Base-by-base conservation (phyloP, 2,888 invertebrate species). In the Carabus problematicus region DNA sequence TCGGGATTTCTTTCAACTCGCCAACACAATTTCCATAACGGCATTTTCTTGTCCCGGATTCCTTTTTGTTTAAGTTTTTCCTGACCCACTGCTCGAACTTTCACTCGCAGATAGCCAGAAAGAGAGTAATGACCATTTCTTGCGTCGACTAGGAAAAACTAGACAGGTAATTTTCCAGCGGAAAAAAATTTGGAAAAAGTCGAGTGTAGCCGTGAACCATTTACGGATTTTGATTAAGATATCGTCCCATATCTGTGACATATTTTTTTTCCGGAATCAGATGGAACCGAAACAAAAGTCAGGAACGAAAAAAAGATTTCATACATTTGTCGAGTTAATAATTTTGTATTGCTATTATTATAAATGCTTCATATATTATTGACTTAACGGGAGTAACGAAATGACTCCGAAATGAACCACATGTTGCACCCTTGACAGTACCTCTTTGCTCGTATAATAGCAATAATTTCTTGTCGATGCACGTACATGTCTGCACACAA, bases 121-220 rank as follows among this genome's bases (percentile, higher is more conserved):
- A 40, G 40, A 64, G 64, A 64, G 42, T 43, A 56, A 64, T 64
- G 56, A 42, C 56, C 64, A 64, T 56, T 64, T 64, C 56, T 56
- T 18, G 64, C 45, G 56, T 8, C 14, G 64, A 56, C 55, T 19
- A 64, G 39, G 39, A 64, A 64, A 64, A 64, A 52, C 56, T 45
- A 14, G 64, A 64, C 64, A 64, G 64, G 64, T 64, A 64, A 64
- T 64, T 64, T 64, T 71, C 63, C 62, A 49, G 39, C 52, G 70
- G 54, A 70, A 70, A 71, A 70, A 66, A 62, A 43, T 54, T 60
- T 54, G 69, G 64, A 69, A 71, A 71, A 70, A 72, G 61, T 43
- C 67, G 47, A 41, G 54, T 49, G 56, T 55, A 12, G 19, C 60
- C 58, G 29, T 29, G 29, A 29, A 29, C 29, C 29, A 29, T 29